These are phyloP conservation scores for Acyrthosiphon pisum DNA, from an alignment of 1,140 invertebrate species.

Conservation along the genomic window DNA sequence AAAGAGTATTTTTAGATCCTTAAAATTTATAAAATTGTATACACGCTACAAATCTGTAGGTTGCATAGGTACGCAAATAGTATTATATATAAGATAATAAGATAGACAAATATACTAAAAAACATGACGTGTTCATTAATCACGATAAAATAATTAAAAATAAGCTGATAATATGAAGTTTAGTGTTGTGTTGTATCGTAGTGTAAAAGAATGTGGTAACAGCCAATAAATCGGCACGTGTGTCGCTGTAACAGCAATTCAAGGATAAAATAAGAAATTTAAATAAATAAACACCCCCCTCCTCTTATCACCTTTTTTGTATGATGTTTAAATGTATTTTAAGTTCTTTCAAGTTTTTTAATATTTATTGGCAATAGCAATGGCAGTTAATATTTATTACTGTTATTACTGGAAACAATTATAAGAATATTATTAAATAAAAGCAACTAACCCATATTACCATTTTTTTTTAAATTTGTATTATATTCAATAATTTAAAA, in stretches of 20 bases:
- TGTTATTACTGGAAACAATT: background rate
- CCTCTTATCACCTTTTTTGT: background rate
- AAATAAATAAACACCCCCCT: constrained; percentile 23
- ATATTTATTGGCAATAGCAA: constrained; percentile 23
- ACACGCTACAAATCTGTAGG: background rate
- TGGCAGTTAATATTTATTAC: constrained; percentile 17
- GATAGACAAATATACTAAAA: background rate
- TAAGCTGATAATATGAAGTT: background rate
- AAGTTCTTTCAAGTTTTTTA: background rate
- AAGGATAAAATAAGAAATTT: constrained; percentile 18
- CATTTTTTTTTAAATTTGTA: background rate
- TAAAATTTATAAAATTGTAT: background rate
- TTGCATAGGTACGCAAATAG: background rate
- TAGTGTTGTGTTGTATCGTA: background rate
- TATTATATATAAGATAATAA: background rate
- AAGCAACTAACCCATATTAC: background rate
- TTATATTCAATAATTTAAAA: background rate
- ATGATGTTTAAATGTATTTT: background rate
- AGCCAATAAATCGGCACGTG: constrained; percentile 21
- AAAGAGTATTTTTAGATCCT: background rate
- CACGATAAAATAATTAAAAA: constrained; percentile 6
- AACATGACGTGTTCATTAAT: background rate
- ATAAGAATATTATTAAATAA: background rate
- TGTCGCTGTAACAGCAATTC: background rate
- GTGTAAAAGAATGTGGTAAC: background rate